Percentiles rank a stretch among this genome's conserved stretches.
These are phyloP conservation scores for Theristicus caerulescens DNA, from an alignment of 2,113 vertebrate genomes.

Conservation along the genomic window DNA sequence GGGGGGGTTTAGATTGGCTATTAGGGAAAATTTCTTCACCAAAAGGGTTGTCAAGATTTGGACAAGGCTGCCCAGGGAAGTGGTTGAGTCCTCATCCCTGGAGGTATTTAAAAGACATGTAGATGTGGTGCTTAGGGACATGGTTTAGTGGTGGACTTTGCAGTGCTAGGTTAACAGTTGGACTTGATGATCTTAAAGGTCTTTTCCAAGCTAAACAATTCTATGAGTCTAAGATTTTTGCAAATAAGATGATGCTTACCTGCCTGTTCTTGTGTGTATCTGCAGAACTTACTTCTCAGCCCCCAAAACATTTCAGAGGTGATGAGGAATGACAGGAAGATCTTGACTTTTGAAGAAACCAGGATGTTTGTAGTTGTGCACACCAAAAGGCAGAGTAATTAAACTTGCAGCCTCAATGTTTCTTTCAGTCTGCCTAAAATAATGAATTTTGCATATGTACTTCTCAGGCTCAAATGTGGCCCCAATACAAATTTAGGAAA, in stretches of 20 bases:
- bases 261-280: background rate
- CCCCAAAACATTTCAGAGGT: background rate
- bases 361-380: background rate
- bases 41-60: too few relatives aligned
- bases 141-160: too few relatives aligned
- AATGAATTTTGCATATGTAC: background rate
- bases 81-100: too few relatives aligned
- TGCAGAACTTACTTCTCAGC: background rate
- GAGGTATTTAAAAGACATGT: too few relatives aligned
- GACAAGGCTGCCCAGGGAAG: too few relatives aligned
- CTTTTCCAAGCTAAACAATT: too few relatives aligned
- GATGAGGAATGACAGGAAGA: background rate
- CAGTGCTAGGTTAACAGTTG: too few relatives aligned
- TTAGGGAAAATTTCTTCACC: too few relatives aligned
- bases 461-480: background rate
- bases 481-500: background rate
- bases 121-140: too few relatives aligned
- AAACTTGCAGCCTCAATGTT: background rate
- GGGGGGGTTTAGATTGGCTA: too few relatives aligned
- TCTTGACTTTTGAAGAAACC: background rate
- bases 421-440: background rate
- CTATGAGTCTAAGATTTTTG: background rate
- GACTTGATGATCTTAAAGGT: too few relatives aligned
- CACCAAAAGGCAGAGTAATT: background rate
- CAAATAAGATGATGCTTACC: background rate